phyloP scores from a whole-genome alignment of 2,888 invertebrate species.

The Tiliacea aurago region DNA sequence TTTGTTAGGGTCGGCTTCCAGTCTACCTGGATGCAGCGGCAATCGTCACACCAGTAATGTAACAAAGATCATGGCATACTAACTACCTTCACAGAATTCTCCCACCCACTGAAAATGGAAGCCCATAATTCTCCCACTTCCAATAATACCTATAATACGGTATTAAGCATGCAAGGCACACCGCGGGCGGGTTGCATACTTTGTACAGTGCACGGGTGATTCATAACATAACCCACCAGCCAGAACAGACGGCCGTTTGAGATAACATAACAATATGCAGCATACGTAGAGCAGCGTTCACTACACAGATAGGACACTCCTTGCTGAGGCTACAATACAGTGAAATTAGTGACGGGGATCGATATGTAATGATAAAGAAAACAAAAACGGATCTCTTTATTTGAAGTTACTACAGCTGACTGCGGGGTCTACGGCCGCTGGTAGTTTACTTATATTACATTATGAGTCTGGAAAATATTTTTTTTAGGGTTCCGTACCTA shows the following conservation, averaged over 20 bases:
- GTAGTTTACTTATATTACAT: no score
- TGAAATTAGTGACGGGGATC: no score
- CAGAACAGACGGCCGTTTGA: conserved; percentile 22
- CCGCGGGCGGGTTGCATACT: not conserved
- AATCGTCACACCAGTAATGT: not conserved
- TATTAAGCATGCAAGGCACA: conserved; percentile 5
- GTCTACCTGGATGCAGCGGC: not conserved
- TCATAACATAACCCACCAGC: conserved; percentile 38
- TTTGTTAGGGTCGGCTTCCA: not conserved
- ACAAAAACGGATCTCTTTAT: no score
- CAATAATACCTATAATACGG: conserved; percentile 11
- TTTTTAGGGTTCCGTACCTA: no score
- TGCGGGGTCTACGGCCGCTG: no score
- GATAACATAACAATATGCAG: conserved; percentile 37
- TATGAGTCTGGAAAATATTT: no score
- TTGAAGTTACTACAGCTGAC: no score
- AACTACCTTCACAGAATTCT: not conserved
- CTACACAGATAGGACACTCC: conserved; percentile 30
- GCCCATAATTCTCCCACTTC: conserved; percentile 3
- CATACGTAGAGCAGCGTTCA: conserved; percentile 7
- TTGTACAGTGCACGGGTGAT: conserved; percentile 31
- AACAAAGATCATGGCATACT: not conserved
- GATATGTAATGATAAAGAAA: no score
- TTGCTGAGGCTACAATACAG: not conserved
- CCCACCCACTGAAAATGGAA: not conserved